Evolutionary conservation across 2,113 vertebrate genomes (phyloP).

Genomic region (Dasyprocta punctata): DNA sequence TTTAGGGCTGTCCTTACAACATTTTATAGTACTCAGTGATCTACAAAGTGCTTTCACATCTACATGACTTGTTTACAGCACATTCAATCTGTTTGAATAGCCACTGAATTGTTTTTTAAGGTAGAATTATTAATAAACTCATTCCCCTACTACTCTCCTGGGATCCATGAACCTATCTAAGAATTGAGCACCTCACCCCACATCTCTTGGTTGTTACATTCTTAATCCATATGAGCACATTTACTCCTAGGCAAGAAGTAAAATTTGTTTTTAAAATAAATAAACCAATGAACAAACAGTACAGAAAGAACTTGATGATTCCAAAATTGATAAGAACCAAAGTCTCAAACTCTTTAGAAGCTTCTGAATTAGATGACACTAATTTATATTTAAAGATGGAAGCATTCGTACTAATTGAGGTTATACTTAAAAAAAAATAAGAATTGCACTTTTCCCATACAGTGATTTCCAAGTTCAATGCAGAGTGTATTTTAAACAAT

Average conservation of each 20-base stretch:
- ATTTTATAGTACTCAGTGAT: not conserved
- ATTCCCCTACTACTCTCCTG: not conserved
- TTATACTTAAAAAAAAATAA: constrained; percentile 14
- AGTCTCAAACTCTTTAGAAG: constrained; percentile 47
- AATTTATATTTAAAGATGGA: constrained; percentile 59
- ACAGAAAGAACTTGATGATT: not conserved
- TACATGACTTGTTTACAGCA: not conserved
- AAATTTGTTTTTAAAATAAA: not conserved
- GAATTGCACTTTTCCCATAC: not conserved
- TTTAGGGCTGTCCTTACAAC: not conserved
- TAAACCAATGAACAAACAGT: not conserved
- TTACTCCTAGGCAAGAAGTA: not conserved
- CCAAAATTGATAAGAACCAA: not conserved
- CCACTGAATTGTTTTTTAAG: not conserved
- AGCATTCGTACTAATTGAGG: constrained; percentile 57
- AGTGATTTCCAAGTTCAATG: constrained; percentile 14
- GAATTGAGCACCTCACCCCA: not conserved
- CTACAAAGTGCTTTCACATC: not conserved
- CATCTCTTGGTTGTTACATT: not conserved
- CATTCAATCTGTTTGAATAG: not conserved
- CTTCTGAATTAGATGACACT: constrained; percentile 26
- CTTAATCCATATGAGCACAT: not conserved
- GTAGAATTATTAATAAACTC: not conserved
- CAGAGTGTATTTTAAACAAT: constrained; percentile 43
- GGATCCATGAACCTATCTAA: not conserved